These are phyloP conservation scores for Rhabdomys dilectus DNA, from an alignment of 2,113 vertebrate genomes.

Conservation along the genomic window DNA sequence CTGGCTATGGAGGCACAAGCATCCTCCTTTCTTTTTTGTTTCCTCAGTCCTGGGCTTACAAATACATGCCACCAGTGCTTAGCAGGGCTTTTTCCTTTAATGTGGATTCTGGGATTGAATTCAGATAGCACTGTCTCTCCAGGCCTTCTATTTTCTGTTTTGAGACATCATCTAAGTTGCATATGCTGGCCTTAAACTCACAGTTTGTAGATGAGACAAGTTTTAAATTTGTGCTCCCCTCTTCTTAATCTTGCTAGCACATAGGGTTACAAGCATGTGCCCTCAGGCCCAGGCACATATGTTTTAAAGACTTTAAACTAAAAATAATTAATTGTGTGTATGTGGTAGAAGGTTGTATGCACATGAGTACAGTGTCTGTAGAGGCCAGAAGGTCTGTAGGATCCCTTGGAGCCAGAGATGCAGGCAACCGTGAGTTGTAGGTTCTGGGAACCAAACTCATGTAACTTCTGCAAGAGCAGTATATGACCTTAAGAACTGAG, in stretches of 20 bases:
- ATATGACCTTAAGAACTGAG: neutral
- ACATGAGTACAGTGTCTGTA: neutral
- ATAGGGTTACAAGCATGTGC: neutral
- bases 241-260: neutral
- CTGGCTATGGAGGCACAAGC: neutral
- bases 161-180: neutral
- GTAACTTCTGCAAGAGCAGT: no score
- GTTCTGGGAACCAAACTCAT: no score
- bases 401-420: neutral
- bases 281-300: neutral
- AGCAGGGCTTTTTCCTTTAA: neutral
- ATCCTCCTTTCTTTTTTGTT: neutral
- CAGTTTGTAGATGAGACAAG: neutral
- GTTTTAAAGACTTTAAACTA: neutral
- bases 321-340: neutral
- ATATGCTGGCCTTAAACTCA: neutral
- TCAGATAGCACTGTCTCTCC: neutral
- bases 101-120: neutral
- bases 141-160: neutral
- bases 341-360: neutral
- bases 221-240: neutral
- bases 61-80: neutral
- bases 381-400: neutral
- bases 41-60: neutral
- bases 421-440: neutral